phyloP scores from a whole-genome alignment of 2,888 invertebrate genomes.

The Invenusta paracnida region DNA sequence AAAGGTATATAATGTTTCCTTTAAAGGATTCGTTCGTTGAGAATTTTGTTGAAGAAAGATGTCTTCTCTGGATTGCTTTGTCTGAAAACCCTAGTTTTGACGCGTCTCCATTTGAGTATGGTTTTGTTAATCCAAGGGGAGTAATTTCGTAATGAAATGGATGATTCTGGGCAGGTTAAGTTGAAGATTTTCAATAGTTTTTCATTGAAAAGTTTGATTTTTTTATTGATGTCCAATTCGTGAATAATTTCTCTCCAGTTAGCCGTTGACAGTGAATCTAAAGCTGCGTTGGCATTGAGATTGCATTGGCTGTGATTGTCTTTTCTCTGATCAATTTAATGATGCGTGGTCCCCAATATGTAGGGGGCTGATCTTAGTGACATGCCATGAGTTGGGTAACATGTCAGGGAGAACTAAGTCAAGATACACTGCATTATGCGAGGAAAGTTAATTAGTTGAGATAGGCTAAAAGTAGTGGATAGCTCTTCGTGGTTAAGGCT shows the following conservation, averaged over 20 bases:
- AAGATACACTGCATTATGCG: background rate
- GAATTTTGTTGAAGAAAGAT: too few relatives aligned
- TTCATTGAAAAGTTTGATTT: background rate
- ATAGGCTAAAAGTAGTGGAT: background rate
- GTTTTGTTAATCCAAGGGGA: background rate
- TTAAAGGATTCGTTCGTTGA: background rate
- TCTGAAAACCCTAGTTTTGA: background rate
- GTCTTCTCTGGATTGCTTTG: too few relatives aligned
- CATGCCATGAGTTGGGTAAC: background rate
- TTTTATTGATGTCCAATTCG: background rate
- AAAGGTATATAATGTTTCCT: background rate
- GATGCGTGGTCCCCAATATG: background rate
- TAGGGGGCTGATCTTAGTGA: background rate
- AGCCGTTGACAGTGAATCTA: background rate
- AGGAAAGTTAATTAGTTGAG: background rate
- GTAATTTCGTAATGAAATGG: background rate
- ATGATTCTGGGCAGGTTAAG: background rate
- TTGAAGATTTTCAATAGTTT: background rate
- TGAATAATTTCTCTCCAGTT: too few relatives aligned
- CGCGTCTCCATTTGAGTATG: background rate
- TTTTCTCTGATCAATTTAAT: background rate
- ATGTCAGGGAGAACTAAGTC: background rate
- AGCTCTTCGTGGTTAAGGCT: background rate
- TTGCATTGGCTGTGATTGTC: background rate
- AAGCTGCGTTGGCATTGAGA: background rate